phyloP scores from a whole-genome alignment of 2,113 vertebrate species.

The Hypocryptadius cinnamomeus region DNA sequence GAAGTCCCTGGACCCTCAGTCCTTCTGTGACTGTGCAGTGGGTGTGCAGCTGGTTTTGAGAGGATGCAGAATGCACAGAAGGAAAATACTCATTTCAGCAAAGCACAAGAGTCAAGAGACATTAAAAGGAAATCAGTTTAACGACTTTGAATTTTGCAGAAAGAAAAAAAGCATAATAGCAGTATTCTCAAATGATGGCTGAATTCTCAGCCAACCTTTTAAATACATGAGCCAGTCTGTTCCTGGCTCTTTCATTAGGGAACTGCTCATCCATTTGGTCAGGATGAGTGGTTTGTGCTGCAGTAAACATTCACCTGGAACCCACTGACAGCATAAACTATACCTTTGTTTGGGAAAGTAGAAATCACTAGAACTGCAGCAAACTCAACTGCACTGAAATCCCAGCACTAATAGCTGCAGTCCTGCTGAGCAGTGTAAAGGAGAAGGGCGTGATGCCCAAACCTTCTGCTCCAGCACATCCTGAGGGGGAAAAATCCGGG shows the following conservation, averaged over 20 bases:
- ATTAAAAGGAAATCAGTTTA: neutral
- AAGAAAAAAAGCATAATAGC: neutral
- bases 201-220: neutral
- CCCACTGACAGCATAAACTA: neutral
- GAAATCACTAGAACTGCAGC: neutral
- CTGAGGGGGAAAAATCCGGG: rapidly evolving
- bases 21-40: neutral
- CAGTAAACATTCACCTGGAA: neutral
- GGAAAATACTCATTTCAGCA: neutral
- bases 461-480: neutral
- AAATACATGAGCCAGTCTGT: neutral
- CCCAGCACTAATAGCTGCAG: neutral
- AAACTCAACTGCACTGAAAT: neutral
- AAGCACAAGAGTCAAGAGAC: neutral
- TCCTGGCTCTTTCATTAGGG: neutral
- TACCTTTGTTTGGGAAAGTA: neutral
- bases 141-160: neutral
- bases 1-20: neutral
- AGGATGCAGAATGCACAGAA: neutral
- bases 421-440: neutral
- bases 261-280: neutral
- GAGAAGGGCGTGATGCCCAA: neutral
- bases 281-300: neutral
- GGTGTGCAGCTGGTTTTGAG: neutral
- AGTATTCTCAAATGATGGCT: neutral